Base-by-base conservation (phyloP, 2,797 vertebrate genomes). In the Lacerta agilis region DNA sequence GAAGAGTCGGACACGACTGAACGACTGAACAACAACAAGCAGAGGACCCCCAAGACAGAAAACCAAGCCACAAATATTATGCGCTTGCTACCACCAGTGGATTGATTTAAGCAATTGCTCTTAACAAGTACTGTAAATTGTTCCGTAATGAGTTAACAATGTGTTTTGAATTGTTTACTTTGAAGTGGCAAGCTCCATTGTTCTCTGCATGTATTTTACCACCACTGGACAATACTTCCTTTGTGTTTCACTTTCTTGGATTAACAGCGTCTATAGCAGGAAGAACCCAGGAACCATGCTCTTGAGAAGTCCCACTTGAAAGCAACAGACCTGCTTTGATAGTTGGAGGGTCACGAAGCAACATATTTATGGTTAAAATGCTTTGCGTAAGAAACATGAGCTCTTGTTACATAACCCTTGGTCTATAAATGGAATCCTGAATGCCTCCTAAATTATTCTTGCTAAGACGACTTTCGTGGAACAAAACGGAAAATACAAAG, bases 361-460 rank as follows among this genome's bases (percentile, higher is more conserved):
- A 29, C 45, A 80, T 64, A 64, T 66, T 84, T 64, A 80, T 76
- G 72, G 25, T 83, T 66, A 75, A 75, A 80, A 66, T n/a, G 27
- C 1, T 75, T 75, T 75, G 61, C 33, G 41, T 38, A 76, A 85
- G 41, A 85, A 67, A 81, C 61, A 73, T 55, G 78, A 89, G 17
- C 43, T 75, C 69, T 23, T 29, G 2, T 77, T 85, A 80, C 55
- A 23, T 85, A 66, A 82, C 27, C 17, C 27, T 77, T 82, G 23
- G 69, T 67, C 43, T 89, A 85, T 85, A 81, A 85, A 85, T 75
- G 69, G 25, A 45, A 85, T 33, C 17, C 3, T 29, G 58, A 45
- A 45, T 2, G 11, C 79, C 38, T 72, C 23, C 36, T 8, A 72
- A 45, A 41, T 55, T 80, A 67, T 81, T 88, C 38, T 75, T 29